Conservation (phyloP, 2,888 invertebrate species). For the Liposcelis brunnea region DNA sequence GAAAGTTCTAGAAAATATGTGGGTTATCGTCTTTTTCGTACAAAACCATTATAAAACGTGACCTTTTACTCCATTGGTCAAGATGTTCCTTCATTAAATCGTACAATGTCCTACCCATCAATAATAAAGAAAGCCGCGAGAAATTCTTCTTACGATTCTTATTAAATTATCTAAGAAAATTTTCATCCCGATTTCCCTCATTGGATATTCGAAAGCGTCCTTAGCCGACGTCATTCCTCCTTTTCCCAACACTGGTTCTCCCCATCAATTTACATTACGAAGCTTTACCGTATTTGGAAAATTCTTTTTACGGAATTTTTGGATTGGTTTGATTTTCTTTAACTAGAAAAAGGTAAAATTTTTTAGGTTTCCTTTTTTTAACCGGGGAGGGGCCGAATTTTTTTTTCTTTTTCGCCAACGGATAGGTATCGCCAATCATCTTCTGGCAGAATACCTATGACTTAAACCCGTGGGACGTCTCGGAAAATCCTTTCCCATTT, state of each 20-base stretch:
- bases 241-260: background rate
- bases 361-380: background rate
- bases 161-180: slow-evolving; percentile 5
- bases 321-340: slow-evolving; percentile 5
- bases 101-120: too few relatives aligned
- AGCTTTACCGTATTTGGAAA: background rate
- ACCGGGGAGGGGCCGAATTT: slow-evolving; percentile 2
- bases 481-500: too few relatives aligned
- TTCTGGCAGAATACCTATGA: too few relatives aligned
- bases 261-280: too few relatives aligned
- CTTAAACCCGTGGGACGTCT: too few relatives aligned
- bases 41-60: background rate
- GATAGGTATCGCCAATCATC: too few relatives aligned
- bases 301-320: slow-evolving; percentile 2
- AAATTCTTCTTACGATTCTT: too few relatives aligned
- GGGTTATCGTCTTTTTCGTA: slow-evolving; percentile 1
- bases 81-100: slow-evolving; percentile 2
- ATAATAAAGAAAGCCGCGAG: too few relatives aligned
- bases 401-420: too few relatives aligned
- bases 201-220: slow-evolving; percentile 1
- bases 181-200: slow-evolving; percentile 3
- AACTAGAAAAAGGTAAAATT: background rate
- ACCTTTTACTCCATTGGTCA: slow-evolving; percentile 9
- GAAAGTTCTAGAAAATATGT: background rate
- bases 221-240: background rate